Evolutionary conservation across 2,888 invertebrate genomes (phyloP), one percentile per base, ranked within the genome.

Genomic region (Resseliella maxima): DNA sequence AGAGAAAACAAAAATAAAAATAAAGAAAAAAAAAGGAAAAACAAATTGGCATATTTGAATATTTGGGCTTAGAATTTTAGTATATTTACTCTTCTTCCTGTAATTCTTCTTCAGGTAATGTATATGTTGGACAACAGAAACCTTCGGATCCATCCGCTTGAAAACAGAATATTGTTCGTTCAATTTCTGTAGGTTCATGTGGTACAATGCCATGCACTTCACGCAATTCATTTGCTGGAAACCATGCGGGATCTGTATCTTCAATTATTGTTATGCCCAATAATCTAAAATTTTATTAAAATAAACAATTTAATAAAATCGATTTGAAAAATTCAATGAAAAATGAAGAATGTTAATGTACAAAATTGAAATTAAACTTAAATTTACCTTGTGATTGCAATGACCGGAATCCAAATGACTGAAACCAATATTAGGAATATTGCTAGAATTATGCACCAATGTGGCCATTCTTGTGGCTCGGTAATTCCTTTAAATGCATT

Each of bases 221-320:
- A 88, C 95, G 95, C 0, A 98, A 92, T 89, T 97, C 97, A 45
- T 95, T 95, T 0, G 95, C 95, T 0, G 97, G 97, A 90, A 97
- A 98, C 97, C 97, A 97, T 6, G 97, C 96, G 88, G 97, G 95
- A 89, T 97, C 97, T 87, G 96, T 95, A 89, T 97, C 97, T 86
- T 96, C 96, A 87, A 98, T 95, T 86, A 97, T 93, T 35, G 94
- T 94, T 87, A 95, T 93, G 87, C 96, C 96, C 89, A 95, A 94
- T 88, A 94, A 93, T 92, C 97, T 97, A 31, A 81, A 64, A 31
- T 50, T 59, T 6, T n/a, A n/a, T n/a, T n/a, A n/a, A 15, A 31
- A 31, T 35, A 15, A 12, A 12, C 0, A 72, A 21, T 72, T 35
- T 0, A 72, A 12, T 27, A 72, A 72, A 15, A 50, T 45, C 38